Percentiles rank a stretch among this genome's conserved stretches.
These are phyloP conservation scores for Spilogale gracilis DNA, from an alignment of 2,113 vertebrate species.

Conservation along the genomic window DNA sequence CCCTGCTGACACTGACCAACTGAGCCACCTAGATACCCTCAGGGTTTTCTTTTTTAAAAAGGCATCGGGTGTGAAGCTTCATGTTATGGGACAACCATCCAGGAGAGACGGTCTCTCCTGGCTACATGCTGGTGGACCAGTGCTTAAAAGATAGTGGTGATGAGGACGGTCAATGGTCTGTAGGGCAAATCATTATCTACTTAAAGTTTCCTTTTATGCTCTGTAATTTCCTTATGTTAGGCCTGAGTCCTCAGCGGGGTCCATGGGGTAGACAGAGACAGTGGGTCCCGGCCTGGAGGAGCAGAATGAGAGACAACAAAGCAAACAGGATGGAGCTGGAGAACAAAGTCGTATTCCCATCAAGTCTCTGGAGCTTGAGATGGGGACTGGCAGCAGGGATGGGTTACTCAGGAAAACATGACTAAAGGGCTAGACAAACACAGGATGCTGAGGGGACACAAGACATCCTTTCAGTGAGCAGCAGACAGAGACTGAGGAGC, in stretches of 20 bases:
- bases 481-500: neutral
- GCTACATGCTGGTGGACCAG: fast-evolving
- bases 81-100: neutral
- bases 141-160: neutral
- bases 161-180: neutral
- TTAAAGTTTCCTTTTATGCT: neutral
- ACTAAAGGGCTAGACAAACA: neutral
- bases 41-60: neutral
- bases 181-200: neutral
- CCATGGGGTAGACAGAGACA: neutral
- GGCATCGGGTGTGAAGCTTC: neutral
- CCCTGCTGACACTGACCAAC: too few species aligned
- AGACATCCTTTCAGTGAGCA: neutral
- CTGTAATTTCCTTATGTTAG: neutral
- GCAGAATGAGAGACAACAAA: neutral
- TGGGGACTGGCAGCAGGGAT: fast-evolving
- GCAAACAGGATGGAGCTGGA: neutral
- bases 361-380: neutral
- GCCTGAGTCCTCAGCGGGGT: neutral
- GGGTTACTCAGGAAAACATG: neutral
- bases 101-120: neutral
- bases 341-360: neutral
- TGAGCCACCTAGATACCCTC: neutral
- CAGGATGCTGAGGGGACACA: neutral
- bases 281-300: neutral